Conservation (phyloP, 2,113 vertebrate genomes). For the Elephas maximus region DNA sequence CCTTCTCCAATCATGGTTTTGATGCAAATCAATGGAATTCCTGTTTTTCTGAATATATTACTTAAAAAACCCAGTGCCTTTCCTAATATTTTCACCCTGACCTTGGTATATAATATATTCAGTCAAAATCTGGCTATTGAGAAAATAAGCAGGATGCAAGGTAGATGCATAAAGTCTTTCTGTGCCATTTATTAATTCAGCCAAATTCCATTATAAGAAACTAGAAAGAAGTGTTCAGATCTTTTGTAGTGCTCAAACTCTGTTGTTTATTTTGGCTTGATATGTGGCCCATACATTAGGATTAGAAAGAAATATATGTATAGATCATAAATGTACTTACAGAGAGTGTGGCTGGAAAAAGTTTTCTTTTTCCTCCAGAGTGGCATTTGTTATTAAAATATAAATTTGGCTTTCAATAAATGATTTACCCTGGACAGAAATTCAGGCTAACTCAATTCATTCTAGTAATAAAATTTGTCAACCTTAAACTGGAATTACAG, state of each 20-base stretch:
- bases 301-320: background rate
- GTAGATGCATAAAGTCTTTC: conserved; percentile 29
- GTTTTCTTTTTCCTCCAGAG: background rate
- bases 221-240: background rate
- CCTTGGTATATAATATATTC: conserved; percentile 18
- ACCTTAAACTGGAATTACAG: background rate
- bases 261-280: background rate
- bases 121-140: conserved; percentile 27
- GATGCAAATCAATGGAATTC: conserved; percentile 4
- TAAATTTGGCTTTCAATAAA: background rate
- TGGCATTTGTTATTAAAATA: background rate
- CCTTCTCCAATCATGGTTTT: background rate
- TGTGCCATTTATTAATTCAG: background rate
- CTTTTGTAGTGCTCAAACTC: background rate
- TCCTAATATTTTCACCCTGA: background rate
- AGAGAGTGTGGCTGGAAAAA: background rate
- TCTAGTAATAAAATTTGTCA: background rate
- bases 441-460: conserved; percentile 27
- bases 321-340: background rate
- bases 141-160: background rate
- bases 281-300: background rate
- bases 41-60: conserved; percentile 42
- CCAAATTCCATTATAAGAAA: conserved; percentile 12
- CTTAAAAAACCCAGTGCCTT: background rate
- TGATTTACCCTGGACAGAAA: background rate